Conservation (phyloP, 1,140 invertebrate species). For the Trichomalopsis sarcophagae region DNA sequence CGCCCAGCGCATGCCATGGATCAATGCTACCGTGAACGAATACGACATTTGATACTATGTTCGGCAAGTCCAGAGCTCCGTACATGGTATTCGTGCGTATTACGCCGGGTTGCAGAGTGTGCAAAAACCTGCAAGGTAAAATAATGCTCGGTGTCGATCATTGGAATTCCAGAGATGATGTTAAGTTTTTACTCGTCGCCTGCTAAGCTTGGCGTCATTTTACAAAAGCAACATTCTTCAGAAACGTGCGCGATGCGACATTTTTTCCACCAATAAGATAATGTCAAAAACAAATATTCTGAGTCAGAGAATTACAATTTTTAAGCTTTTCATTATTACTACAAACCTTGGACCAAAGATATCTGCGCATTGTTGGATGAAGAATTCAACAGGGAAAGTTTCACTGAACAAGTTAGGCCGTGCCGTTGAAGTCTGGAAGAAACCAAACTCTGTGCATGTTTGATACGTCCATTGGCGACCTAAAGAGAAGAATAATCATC, state of each 20-base stretch:
- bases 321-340: not conserved
- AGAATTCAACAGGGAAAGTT: slow-evolving; percentile 87
- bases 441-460: slow-evolving; percentile 96
- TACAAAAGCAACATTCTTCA: not conserved
- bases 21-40: slow-evolving; percentile 94
- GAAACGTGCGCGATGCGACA: not conserved
- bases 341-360: slow-evolving; percentile 81
- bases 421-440: slow-evolving; percentile 91
- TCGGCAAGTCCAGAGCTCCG: slow-evolving; percentile 82
- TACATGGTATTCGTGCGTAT: slow-evolving; percentile 87
- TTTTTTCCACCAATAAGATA: not conserved
- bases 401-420: slow-evolving; percentile 85
- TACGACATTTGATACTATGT: slow-evolving; percentile 82
- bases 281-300: not conserved
- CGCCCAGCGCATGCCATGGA: slow-evolving; percentile 93
- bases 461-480: slow-evolving; percentile 95
- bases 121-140: slow-evolving; percentile 53
- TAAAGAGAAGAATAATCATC: slow-evolving; percentile 58
- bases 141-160: not conserved
- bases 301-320: not conserved
- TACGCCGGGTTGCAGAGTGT: slow-evolving; percentile 79
- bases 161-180: not conserved
- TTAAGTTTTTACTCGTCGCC: not conserved
- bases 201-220: too few species aligned
- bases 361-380: slow-evolving; percentile 87